A percentile compares a stretch with the other conserved stretches of the same genome.
phyloP scores from a whole-genome alignment of 2,888 invertebrate genomes.

The Drosophila anomelani region DNA sequence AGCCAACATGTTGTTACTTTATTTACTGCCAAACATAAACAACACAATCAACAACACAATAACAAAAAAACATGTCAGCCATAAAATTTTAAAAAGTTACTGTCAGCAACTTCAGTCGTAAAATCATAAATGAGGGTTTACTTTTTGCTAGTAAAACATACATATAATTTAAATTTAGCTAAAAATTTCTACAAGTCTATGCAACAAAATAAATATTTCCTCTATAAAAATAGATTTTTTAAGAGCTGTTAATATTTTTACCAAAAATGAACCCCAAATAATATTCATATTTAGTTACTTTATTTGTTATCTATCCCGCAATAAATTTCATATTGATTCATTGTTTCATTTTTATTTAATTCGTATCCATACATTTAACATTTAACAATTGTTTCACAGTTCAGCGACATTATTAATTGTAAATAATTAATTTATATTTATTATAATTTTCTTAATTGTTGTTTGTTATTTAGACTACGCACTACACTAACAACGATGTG shows the following conservation, averaged over 20 bases:
- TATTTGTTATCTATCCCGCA: too few species aligned
- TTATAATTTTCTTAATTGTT: constrained; percentile 37
- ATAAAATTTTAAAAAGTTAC: neutral
- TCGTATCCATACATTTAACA: constrained; percentile 69
- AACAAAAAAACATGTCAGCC: neutral
- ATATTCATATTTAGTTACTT: too few species aligned
- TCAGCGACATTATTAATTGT: constrained; percentile 65
- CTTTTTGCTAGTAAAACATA: neutral
- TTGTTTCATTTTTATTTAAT: constrained; percentile 43
- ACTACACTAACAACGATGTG: constrained; percentile 79
- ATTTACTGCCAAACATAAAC: neutral
- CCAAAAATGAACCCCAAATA: too few species aligned
- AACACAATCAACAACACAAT: neutral
- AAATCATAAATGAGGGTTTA: neutral
- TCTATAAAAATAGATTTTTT: too few species aligned
- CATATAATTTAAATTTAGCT: neutral
- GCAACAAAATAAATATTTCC: too few species aligned
- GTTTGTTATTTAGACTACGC: constrained; percentile 63
- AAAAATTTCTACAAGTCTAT: neutral
- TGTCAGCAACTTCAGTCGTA: neutral
- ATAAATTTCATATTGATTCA: too few species aligned
- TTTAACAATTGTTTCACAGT: constrained; percentile 74
- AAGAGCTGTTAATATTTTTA: too few species aligned
- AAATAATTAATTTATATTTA: constrained; percentile 65
- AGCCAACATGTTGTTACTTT: neutral